phyloP scores from a whole-genome alignment of 2,797 vertebrate genomes.

The Notolepis coatsorum region DNA sequence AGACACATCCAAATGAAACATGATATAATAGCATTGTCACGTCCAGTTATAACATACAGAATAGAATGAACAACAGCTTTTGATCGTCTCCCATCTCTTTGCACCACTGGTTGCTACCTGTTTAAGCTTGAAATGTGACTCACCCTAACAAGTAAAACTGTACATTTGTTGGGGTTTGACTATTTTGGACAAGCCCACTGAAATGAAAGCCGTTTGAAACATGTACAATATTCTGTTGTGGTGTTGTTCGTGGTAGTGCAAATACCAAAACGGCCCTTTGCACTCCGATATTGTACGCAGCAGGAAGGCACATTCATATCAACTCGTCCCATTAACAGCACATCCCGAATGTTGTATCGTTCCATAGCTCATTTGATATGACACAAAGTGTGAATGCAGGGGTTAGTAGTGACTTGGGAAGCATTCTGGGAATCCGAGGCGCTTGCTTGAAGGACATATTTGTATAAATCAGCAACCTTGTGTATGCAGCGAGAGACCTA shows the following conservation, averaged over 20 bases:
- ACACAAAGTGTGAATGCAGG: conserved; percentile 46
- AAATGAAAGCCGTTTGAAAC: conserved; percentile 45
- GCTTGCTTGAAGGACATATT: conserved; percentile 59
- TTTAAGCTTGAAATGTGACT: conserved; percentile 60
- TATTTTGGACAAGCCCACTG: conserved; percentile 39
- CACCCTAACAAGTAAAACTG: conserved; percentile 38
- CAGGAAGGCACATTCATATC: conserved; percentile 76
- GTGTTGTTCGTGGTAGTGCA: conserved; percentile 70
- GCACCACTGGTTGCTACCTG: conserved; percentile 29
- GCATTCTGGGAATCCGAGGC: conserved; percentile 55
- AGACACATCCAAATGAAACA: conserved; percentile 65
- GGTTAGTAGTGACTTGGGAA: conserved; percentile 45
- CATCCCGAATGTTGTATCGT: conserved; percentile 2
- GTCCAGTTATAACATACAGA: conserved; percentile 57
- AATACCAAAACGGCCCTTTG: conserved; percentile 66
- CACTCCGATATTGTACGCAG: conserved; percentile 58
- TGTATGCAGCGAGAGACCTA: conserved; percentile 37
- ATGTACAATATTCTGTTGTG: conserved; percentile 36
- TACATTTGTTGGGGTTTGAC: conserved; percentile 50
- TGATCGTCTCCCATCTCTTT: conserved; percentile 27
- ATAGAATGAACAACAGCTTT: conserved; percentile 34
- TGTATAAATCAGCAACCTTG: conserved; percentile 64
- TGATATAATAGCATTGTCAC: conserved; percentile 54
- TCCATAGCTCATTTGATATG: conserved; percentile 46
- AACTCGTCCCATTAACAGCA: conserved; percentile 25